A percentile compares a stretch with the other conserved stretches of the same genome.
These are phyloP conservation scores for Sylvia borin DNA, from an alignment of 2,797 vertebrate genomes.

Conservation along the genomic window DNA sequence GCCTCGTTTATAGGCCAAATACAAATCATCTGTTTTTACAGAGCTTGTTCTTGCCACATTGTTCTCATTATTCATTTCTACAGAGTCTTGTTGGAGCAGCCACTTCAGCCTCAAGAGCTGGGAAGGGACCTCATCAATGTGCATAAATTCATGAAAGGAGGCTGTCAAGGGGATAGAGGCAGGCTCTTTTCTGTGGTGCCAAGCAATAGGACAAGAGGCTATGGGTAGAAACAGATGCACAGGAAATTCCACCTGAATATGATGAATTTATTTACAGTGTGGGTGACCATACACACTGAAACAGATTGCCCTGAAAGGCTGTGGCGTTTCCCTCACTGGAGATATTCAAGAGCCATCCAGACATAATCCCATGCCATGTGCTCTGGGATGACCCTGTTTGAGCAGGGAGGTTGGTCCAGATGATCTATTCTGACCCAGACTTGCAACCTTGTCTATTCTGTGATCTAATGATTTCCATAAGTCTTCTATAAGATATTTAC, in stretches of 20 bases:
- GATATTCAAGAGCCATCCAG: background rate
- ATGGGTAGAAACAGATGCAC: background rate
- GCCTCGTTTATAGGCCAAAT: background rate
- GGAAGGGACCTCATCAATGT: background rate
- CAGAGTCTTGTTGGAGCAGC: background rate
- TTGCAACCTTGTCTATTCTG: background rate
- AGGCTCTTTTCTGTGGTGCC: background rate
- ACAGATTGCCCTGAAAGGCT: background rate
- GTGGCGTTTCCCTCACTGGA: background rate
- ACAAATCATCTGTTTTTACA: background rate
- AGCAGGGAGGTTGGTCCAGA: background rate
- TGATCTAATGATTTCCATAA: background rate
- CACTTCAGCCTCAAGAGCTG: background rate
- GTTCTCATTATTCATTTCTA: background rate
- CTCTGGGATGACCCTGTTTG: background rate
- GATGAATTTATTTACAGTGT: background rate
- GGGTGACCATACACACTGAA: background rate
- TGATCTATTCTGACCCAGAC: background rate
- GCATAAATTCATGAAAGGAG: background rate
- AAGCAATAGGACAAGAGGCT: background rate
- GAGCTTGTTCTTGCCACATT: background rate
- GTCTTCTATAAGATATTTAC: background rate
- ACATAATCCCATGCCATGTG: rapidly evolving
- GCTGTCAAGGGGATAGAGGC: background rate
- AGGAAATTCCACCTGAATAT: background rate